phyloP scores from a whole-genome alignment of 2,888 invertebrate genomes.

The Tetragnatha montana region DNA sequence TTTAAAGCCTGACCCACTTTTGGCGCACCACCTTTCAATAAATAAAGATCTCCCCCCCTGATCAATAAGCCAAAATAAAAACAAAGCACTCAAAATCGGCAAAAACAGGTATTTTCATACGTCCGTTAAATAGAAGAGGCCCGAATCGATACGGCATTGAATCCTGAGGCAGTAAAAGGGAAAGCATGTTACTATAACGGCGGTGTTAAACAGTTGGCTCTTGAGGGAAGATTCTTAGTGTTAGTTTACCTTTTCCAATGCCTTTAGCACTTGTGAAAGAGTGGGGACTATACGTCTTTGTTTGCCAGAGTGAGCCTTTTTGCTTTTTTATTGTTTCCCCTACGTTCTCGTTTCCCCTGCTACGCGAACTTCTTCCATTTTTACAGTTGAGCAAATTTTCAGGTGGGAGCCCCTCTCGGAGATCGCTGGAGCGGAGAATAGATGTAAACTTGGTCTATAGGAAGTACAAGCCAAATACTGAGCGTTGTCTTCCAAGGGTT shows the following conservation, averaged over 20 bases:
- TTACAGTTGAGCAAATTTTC: constrained; percentile 66
- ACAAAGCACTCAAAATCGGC: constrained; percentile 29
- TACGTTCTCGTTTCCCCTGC: constrained; percentile 24
- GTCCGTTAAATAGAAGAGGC: constrained; percentile 30
- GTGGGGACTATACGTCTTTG: constrained; percentile 64
- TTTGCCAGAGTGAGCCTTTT: constrained; percentile 52
- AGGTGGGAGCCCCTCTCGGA: constrained; percentile 37
- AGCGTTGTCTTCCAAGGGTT: background rate
- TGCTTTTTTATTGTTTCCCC: constrained; percentile 19
- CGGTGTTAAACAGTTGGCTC: constrained; percentile 60
- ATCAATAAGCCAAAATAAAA: constrained; percentile 38
- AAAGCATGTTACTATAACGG: constrained; percentile 68
- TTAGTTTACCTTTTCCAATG: constrained; percentile 67
- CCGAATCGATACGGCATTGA: constrained; percentile 49
- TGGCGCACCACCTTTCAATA: background rate
- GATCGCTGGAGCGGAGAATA: constrained; percentile 46
- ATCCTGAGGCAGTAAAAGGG: constrained; percentile 63
- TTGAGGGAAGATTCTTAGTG: constrained; percentile 60
- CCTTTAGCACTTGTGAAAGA: constrained; percentile 62
- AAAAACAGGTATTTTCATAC: constrained; percentile 62
- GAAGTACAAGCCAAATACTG: constrained; percentile 2
- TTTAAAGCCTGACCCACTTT: constrained; percentile 3
- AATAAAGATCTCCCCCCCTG: background rate
- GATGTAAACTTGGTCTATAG: constrained; percentile 49
- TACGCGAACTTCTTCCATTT: constrained; percentile 59